Conservation (phyloP, 2,113 vertebrate genomes). For the Cyanistes caeruleus region DNA sequence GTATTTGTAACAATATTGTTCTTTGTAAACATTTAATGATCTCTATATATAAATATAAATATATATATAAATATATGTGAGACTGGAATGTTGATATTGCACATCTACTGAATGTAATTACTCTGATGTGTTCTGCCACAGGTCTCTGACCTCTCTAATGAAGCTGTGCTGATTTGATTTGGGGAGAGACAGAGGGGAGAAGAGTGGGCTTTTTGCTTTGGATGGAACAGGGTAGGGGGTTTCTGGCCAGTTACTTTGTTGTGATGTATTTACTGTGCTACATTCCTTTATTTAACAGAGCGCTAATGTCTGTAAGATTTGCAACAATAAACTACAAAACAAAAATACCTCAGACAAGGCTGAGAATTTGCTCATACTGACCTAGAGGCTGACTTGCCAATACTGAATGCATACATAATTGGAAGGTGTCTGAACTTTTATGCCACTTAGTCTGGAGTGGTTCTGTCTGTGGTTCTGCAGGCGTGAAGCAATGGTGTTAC, state of each 20-base stretch:
- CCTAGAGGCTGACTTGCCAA: not conserved
- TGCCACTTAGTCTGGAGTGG: not conserved
- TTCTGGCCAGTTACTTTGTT: slow-evolving; percentile 78
- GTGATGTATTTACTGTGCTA: slow-evolving; percentile 84
- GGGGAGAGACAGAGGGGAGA: not conserved
- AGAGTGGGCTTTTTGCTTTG: slow-evolving; percentile 26
- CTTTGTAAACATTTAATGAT: slow-evolving; percentile 80
- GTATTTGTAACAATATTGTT: slow-evolving; percentile 83
- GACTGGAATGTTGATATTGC: slow-evolving; percentile 83
- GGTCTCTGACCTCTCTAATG: slow-evolving; percentile 70
- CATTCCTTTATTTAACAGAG: slow-evolving; percentile 86
- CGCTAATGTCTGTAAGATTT: slow-evolving; percentile 89
- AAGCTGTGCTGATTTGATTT: slow-evolving; percentile 76
- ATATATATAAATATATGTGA: slow-evolving; percentile 72
- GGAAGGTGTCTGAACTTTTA: not conserved
- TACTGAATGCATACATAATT: not conserved
- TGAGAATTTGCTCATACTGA: slow-evolving; percentile 33
- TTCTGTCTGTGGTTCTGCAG: not conserved
- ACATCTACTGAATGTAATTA: slow-evolving; percentile 91
- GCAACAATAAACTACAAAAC: slow-evolving; percentile 85
- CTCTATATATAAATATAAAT: slow-evolving; percentile 71
- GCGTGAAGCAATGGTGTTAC: not conserved
- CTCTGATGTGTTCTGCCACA: slow-evolving; percentile 77
- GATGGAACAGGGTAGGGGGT: not conserved
- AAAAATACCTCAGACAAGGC: slow-evolving; percentile 62